These are phyloP conservation scores for Acanthaster planci DNA, from an alignment of 35 echinoderm and acorn worm genomes.

Conservation along the genomic window DNA sequence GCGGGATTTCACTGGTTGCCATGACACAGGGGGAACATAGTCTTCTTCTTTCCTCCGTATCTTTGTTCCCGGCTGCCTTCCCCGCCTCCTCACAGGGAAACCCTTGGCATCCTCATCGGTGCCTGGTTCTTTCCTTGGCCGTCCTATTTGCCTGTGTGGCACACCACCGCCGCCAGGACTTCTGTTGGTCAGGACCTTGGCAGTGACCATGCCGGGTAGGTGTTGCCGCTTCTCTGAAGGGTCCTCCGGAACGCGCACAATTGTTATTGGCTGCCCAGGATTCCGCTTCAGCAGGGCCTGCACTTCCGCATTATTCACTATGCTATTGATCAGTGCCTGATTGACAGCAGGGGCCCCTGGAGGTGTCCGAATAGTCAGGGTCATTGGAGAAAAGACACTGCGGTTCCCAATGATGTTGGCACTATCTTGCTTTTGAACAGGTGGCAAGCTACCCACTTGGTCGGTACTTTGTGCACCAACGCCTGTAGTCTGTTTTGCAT, in stretches of 20 bases:
- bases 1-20: slow-evolving; percentile 55
- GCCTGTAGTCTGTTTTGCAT: not conserved
- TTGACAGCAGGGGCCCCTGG: slow-evolving; percentile 69
- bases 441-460: not conserved
- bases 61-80: slow-evolving; percentile 23
- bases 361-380: slow-evolving; percentile 58
- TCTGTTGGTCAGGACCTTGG: not conserved
- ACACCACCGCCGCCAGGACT: not conserved
- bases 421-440: not conserved
- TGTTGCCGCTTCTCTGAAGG: slow-evolving; percentile 29
- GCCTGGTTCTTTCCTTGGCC: not conserved
- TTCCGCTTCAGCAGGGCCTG: slow-evolving; percentile 74
- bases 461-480: not conserved
- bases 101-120: not conserved
- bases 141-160: not conserved
- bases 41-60: not conserved
- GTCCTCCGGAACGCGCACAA: slow-evolving; percentile 81
- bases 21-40: not conserved
- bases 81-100: not conserved
- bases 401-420: not conserved
- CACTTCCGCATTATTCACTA: slow-evolving; percentile 85
- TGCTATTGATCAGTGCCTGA: slow-evolving; percentile 76
- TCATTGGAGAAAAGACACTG: slow-evolving; percentile 47
- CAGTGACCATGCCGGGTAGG: not conserved
- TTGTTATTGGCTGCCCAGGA: slow-evolving; percentile 94